These are phyloP conservation scores for Atrichornis clamosus DNA, from an alignment of 2,113 vertebrate genomes.

Conservation along the genomic window DNA sequence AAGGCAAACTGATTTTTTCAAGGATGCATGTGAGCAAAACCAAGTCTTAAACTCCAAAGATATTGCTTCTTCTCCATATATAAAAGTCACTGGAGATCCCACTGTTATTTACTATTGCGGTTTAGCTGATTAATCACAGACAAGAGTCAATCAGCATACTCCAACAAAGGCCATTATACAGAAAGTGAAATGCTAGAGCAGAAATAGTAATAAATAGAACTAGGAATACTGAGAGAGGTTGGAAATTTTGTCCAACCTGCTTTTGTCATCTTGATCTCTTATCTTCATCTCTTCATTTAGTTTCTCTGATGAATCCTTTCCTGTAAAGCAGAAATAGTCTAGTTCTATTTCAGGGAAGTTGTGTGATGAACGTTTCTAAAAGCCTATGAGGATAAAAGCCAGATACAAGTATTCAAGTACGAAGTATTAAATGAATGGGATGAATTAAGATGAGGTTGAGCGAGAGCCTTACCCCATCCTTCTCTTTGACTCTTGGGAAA, in stretches of 20 bases:
- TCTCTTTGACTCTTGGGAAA: not conserved
- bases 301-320: slow-evolving; percentile 13
- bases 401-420: not conserved
- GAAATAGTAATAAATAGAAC: not conserved
- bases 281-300: not conserved
- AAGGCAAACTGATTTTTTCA: not conserved
- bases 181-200: not conserved
- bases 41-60: not conserved
- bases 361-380: not conserved
- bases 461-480: not conserved
- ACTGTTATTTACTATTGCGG: not conserved
- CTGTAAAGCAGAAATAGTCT: slow-evolving; percentile 22
- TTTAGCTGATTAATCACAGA: not conserved
- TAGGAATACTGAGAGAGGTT: not conserved
- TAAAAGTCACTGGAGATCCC: not conserved
- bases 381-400: slow-evolving; percentile 1
- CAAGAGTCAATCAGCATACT: not conserved
- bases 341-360: slow-evolving; percentile 23
- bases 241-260: not conserved
- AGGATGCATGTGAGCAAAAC: not conserved
- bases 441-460: not conserved
- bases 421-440: not conserved
- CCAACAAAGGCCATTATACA: not conserved
- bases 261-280: not conserved
- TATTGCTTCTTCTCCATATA: not conserved